These are phyloP conservation scores for Chelon labrosus DNA, from an alignment of 2,797 vertebrate species.

Conservation along the genomic window DNA sequence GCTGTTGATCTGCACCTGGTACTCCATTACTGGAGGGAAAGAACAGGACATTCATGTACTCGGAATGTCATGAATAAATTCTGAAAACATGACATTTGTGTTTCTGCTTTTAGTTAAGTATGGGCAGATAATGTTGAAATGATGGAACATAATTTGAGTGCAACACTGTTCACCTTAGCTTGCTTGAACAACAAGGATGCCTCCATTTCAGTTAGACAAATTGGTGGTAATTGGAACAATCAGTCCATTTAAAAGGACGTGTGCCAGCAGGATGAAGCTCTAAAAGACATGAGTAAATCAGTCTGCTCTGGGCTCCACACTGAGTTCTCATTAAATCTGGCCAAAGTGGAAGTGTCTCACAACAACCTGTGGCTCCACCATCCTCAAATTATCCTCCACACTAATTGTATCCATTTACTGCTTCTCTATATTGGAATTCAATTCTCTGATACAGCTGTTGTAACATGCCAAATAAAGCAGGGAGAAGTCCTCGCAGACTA, in stretches of 20 bases:
- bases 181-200: slow-evolving; percentile 39
- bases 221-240: slow-evolving; percentile 61
- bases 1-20: slow-evolving; percentile 95
- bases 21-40: slow-evolving; percentile 89
- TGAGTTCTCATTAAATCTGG: slow-evolving; percentile 57
- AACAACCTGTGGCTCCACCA: slow-evolving; percentile 53
- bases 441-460: slow-evolving; percentile 28
- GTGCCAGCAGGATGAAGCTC: slow-evolving; percentile 47
- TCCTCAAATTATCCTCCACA: slow-evolving; percentile 43
- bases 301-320: slow-evolving; percentile 36
- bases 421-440: slow-evolving; percentile 9
- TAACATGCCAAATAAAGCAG: slow-evolving; percentile 37
- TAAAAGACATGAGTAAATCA: slow-evolving; percentile 61
- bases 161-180: slow-evolving; percentile 15
- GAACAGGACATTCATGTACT: slow-evolving; percentile 17
- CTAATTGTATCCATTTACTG: slow-evolving; percentile 34
- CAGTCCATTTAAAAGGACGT: slow-evolving; percentile 61
- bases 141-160: slow-evolving; percentile 28
- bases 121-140: background rate
- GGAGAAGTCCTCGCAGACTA: slow-evolving; percentile 28
- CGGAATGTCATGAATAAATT: background rate
- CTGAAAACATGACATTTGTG: background rate
- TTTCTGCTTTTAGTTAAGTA: slow-evolving; percentile 5
- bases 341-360: slow-evolving; percentile 33
- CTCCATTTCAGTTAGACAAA: slow-evolving; percentile 58